Evolutionary conservation across 2,888 invertebrate species (phyloP).

Genomic region (Didymodactylos carnosus): DNA sequence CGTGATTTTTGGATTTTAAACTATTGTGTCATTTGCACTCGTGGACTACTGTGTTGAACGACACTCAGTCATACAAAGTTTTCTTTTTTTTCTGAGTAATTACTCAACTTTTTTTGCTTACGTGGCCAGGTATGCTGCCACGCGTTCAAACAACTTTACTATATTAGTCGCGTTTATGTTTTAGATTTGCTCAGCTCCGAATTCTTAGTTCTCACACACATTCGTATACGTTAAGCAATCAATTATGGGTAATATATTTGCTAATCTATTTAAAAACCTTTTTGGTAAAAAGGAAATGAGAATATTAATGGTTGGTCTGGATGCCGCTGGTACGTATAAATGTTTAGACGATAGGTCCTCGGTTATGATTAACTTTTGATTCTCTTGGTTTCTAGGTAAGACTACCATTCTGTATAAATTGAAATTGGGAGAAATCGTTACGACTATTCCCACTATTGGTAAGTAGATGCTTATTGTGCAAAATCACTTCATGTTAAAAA

Average conservation of each 20-base stretch:
- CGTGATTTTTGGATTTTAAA: neutral
- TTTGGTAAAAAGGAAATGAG: constrained; percentile 99
- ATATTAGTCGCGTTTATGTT: neutral
- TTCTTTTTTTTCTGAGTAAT: neutral
- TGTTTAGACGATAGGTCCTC: neutral
- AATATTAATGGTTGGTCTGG: constrained; percentile 96
- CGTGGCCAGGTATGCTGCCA: neutral
- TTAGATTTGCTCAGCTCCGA: neutral
- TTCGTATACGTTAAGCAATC: neutral
- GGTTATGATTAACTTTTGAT: too few species aligned
- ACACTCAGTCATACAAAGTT: too few species aligned
- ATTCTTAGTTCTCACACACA: neutral
- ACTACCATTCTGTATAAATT: constrained; percentile 99
- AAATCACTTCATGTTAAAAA: too few species aligned
- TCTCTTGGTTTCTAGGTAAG: too few species aligned
- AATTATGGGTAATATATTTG: constrained; percentile 12
- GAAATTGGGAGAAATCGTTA: constrained; percentile 98
- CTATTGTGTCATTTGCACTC: too few species aligned
- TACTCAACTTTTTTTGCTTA: neutral
- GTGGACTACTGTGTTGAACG: too few species aligned
- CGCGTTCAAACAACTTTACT: too few species aligned
- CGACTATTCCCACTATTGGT: constrained; percentile 98
- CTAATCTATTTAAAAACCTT: constrained; percentile 66
- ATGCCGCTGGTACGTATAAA: constrained; percentile 60
- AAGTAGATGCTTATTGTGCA: constrained; percentile 33